Conservation (phyloP, 1,140 invertebrate species). For the Drosophila nannoptera region DNA sequence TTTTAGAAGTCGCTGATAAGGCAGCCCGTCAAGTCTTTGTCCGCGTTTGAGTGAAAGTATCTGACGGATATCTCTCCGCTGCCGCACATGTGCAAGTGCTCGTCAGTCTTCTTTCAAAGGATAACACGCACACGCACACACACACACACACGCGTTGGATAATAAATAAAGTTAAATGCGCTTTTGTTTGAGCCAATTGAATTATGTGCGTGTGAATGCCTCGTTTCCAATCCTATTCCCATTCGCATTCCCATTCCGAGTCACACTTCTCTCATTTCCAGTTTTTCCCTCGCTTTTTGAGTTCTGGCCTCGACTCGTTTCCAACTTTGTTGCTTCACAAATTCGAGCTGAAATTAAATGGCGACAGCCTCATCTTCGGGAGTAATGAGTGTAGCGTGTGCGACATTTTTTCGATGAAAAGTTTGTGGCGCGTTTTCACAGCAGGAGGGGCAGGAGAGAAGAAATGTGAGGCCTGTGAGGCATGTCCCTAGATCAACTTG, state of each 20-base stretch:
- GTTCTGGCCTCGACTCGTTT: not conserved
- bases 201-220: slow-evolving; percentile 76
- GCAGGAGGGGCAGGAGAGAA: not conserved
- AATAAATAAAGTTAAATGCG: slow-evolving; percentile 78
- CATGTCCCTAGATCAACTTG: slow-evolving; percentile 10
- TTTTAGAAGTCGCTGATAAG: slow-evolving; percentile 44
- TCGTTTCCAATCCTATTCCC: slow-evolving; percentile 28
- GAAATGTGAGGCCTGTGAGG: not conserved
- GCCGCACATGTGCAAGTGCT: slow-evolving; percentile 55
- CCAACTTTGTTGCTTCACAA: slow-evolving; percentile 28
- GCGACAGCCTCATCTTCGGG: slow-evolving; percentile 28
- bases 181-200: slow-evolving; percentile 76
- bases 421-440: slow-evolving; percentile 9
- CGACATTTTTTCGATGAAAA: slow-evolving; percentile 34
- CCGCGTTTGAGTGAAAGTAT: slow-evolving; percentile 68
- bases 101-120: slow-evolving; percentile 38
- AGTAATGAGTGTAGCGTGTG: slow-evolving; percentile 27
- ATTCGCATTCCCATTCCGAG: slow-evolving; percentile 16
- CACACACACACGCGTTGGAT: slow-evolving; percentile 23
- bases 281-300: slow-evolving; percentile 12
- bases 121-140: slow-evolving; percentile 39
- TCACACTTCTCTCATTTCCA: slow-evolving; percentile 1
- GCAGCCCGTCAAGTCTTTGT: slow-evolving; percentile 64
- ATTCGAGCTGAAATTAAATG: slow-evolving; percentile 29
- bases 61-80: slow-evolving; percentile 46